Base-by-base conservation (phyloP, 2,797 vertebrate species). In the Thaleichthys pacificus region DNA sequence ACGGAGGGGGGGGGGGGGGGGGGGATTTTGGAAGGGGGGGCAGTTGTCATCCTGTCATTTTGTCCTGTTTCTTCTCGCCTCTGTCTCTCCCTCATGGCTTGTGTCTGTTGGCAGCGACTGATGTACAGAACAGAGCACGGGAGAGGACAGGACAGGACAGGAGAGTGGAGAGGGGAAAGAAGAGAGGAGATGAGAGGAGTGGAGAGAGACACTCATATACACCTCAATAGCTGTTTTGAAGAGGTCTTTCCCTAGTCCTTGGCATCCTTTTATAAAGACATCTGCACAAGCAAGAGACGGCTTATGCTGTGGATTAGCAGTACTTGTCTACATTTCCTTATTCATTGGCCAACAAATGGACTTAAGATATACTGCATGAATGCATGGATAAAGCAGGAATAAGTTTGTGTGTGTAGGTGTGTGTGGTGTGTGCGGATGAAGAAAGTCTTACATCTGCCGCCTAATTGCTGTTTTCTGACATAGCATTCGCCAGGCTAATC, bases 401-500 rank as follows among this genome's bases (percentile, higher is more conserved):
- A 14, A 47, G 42, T 47, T 14, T 19, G 5, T 58, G 19, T 49
- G 64, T 47, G 32, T 22, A 14, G 21, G 64, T 21, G 26, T 69
- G 56, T 60, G 68, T 38, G 56, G 49, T 28, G 24, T 32, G 63
- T 11, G 8, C 19, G 14, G 42, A 30, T 30, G 26, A 26, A 26
- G 0, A 30, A 14, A 47, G 42, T 12, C 42, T 8, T 14, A 12
- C 42, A 14, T 47, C 42, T 67, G 22, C n/a, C 12, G n/a, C 19
- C 28, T 68, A 11, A 30, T 14, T 26, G 22, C 60, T 28, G 22
- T 14, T 26, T 28, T 42, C 21, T 22, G n/a, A 42, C 21, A 5
- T 21, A 15, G 64, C 64, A 14, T 12, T 22, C 26, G 60, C n/a
- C 64, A 66, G 64, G n/a, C 63, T 65, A 65, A 65, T 65, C 63